A percentile compares a stretch with the other conserved stretches of the same genome.
Evolutionary conservation across 1,140 invertebrate genomes (phyloP).

Genomic region (Reticulitermes speratus): DNA sequence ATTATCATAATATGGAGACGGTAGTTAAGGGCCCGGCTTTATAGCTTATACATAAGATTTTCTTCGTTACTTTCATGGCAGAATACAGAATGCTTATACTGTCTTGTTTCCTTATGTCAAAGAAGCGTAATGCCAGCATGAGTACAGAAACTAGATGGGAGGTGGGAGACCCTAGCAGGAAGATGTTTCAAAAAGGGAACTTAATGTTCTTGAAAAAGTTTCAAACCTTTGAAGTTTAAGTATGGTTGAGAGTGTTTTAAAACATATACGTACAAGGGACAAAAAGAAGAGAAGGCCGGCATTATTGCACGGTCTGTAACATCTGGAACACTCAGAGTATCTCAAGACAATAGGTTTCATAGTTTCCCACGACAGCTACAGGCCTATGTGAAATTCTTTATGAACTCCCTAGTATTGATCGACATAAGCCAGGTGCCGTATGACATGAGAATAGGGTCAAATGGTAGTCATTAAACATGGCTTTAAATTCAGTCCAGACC

Average conservation of each 20-base stretch:
- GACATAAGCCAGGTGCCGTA: too few relatives aligned
- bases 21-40: slow-evolving; percentile 4
- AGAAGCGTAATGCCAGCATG: background rate
- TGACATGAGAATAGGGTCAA: too few relatives aligned
- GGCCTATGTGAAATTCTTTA: background rate
- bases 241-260: background rate
- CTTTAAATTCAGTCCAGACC: too few relatives aligned
- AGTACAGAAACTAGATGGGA: background rate
- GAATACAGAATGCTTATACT: background rate
- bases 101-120: slow-evolving; percentile 2
- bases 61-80: background rate
- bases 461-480: too few relatives aligned
- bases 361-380: background rate
- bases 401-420: too few relatives aligned
- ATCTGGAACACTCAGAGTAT: background rate
- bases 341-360: background rate
- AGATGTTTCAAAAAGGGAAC: background rate
- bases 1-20: background rate
- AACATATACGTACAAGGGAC: background rate
- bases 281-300: background rate
- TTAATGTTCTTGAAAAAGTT: slow-evolving; percentile 17
- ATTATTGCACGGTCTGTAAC: background rate
- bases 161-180: background rate
- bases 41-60: background rate
- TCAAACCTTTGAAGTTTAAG: slow-evolving; percentile 17